These are phyloP conservation scores for Rhagium mordax DNA, from an alignment of 2,888 invertebrate genomes.

Conservation along the genomic window DNA sequence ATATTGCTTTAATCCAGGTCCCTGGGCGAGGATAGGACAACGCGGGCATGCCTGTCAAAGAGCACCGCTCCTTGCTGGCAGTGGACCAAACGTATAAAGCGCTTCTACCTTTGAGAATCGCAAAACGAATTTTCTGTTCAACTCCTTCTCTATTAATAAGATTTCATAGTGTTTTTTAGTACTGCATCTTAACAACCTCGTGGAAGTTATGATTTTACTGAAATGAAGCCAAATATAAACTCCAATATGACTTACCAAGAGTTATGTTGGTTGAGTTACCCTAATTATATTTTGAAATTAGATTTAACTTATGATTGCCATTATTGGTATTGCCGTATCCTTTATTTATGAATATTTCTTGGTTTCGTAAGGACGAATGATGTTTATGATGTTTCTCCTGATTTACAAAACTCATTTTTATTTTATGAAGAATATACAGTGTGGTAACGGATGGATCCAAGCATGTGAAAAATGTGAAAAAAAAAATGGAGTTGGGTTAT, in stretches of 20 bases:
- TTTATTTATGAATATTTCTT: constrained; percentile 22
- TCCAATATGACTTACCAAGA: constrained; percentile 21
- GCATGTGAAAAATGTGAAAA: too few species aligned
- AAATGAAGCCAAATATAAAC: constrained; percentile 24
- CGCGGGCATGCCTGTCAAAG: constrained; percentile 60
- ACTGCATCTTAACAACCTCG: constrained; percentile 30
- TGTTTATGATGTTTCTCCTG: too few species aligned
- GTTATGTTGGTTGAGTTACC: constrained; percentile 35
- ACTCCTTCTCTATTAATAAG: constrained; percentile 42
- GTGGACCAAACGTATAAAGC: constrained; percentile 20
- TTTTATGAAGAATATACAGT: too few species aligned
- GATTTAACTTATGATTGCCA: constrained; percentile 37
- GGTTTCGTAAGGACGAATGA: not conserved
- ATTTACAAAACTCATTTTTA: too few species aligned
- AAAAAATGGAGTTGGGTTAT: too few species aligned
- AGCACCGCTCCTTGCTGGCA: constrained; percentile 41
- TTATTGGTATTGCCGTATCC: constrained; percentile 16
- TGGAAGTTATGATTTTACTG: constrained; percentile 20
- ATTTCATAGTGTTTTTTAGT: constrained; percentile 43
- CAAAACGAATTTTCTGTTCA: constrained; percentile 11
- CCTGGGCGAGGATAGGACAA: constrained; percentile 47
- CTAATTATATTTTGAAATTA: constrained; percentile 42
- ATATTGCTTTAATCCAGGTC: constrained; percentile 64
- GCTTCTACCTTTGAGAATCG: constrained; percentile 24
- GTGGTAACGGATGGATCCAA: too few species aligned